Evolutionary conservation across 2,888 invertebrate genomes (phyloP).

Genomic region (Polyommatus iphigenia): DNA sequence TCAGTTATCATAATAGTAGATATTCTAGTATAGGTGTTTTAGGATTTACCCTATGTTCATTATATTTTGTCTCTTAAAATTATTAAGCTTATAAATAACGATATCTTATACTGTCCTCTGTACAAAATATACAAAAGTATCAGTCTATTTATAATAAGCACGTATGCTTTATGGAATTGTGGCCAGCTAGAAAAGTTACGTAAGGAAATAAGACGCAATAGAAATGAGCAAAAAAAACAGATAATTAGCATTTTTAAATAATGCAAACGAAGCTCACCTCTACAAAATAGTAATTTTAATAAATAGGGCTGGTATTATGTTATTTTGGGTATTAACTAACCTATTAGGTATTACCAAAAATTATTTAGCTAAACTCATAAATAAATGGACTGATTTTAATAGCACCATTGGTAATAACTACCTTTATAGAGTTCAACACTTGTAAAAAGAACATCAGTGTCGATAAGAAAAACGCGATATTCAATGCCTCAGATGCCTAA

Average conservation of each 20-base stretch:
- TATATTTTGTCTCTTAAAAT: neutral
- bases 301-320: neutral
- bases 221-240: neutral
- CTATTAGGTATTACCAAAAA: neutral
- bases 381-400: neutral
- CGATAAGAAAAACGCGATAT: neutral
- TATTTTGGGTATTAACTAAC: neutral
- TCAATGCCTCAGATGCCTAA: neutral
- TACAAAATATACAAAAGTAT: neutral
- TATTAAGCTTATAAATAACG: neutral
- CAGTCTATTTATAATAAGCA: neutral
- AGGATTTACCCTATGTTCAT: neutral
- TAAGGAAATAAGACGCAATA: neutral
- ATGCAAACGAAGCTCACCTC: neutral
- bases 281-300: no score
- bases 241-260: neutral
- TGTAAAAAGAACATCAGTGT: neutral
- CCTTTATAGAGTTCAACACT: no score
- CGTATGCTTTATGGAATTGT: no score
- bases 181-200: no score
- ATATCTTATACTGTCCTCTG: neutral
- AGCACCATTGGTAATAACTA: neutral
- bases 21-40: neutral
- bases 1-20: neutral
- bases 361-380: neutral